Percentiles rank a stretch among this genome's conserved stretches.
Evolutionary conservation across 2,888 invertebrate species (phyloP).

Genomic region (Lysandra coridon): DNA sequence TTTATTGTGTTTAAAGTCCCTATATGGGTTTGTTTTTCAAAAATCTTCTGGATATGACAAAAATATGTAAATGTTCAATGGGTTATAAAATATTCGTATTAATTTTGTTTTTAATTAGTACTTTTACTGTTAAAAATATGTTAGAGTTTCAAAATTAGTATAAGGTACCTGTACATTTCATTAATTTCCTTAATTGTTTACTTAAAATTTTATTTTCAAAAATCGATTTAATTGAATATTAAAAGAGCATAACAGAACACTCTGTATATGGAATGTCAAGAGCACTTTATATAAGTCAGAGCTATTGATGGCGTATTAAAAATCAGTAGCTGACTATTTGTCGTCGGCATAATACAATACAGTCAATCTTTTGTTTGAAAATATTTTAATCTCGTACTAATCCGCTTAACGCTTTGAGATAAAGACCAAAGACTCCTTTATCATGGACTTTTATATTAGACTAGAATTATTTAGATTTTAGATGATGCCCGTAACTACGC

Average conservation of each 20-base stretch:
- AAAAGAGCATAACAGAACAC: slow-evolving; percentile 35
- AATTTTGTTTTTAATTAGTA: background rate
- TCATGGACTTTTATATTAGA: background rate
- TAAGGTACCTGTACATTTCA: too few relatives aligned
- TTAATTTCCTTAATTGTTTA: too few relatives aligned
- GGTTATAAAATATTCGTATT: background rate
- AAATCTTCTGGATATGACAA: background rate
- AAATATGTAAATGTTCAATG: background rate
- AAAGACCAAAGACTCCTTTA: background rate
- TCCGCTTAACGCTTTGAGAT: background rate
- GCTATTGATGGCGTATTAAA: slow-evolving; percentile 54
- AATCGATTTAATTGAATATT: background rate
- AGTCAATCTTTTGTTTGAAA: slow-evolving; percentile 39
- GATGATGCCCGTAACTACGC: too few relatives aligned
- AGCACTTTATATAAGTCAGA: slow-evolving; percentile 49
- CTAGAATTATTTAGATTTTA: too few relatives aligned
- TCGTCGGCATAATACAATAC: slow-evolving; percentile 51
- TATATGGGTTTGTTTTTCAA: background rate
- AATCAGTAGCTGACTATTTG: slow-evolving; percentile 62
- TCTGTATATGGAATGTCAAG: slow-evolving; percentile 46
- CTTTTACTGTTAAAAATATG: too few relatives aligned
- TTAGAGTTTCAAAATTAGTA: background rate
- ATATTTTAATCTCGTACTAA: slow-evolving; percentile 47
- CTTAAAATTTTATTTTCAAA: too few relatives aligned
- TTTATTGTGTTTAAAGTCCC: background rate